Conservation (phyloP, 2,797 vertebrate species). For the Lemur catta region DNA sequence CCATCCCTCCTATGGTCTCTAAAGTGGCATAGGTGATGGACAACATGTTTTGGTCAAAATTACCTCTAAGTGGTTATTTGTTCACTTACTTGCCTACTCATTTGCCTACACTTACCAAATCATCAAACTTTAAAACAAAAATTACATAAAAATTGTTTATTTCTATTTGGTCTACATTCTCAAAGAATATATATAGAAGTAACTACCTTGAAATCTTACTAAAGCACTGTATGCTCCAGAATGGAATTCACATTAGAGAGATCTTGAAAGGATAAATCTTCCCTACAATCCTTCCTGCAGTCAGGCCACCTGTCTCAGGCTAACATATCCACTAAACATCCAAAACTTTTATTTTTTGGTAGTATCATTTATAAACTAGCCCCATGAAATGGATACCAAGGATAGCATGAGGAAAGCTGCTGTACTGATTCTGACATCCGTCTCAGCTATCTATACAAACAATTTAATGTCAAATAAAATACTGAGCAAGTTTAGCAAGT, state of each 20-base stretch:
- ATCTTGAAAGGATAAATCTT: neutral
- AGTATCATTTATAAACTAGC: slow-evolving; percentile 32
- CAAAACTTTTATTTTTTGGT: neutral
- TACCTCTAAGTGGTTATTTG: neutral
- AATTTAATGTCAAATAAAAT: slow-evolving; percentile 28
- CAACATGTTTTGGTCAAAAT: slow-evolving; percentile 29
- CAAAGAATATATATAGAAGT: neutral
- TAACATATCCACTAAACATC: neutral
- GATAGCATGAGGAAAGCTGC: neutral
- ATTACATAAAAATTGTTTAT: neutral
- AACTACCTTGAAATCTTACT: neutral
- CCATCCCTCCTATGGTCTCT: neutral
- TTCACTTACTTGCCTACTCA: slow-evolving; percentile 25
- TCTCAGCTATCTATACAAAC: neutral
- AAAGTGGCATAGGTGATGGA: neutral
- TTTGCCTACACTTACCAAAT: slow-evolving; percentile 21
- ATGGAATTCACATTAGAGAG: neutral
- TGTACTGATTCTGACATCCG: neutral
- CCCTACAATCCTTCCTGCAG: neutral
- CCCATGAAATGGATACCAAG: neutral
- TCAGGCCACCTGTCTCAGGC: neutral
- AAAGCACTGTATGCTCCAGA: neutral
- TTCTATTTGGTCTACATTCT: slow-evolving; percentile 32
- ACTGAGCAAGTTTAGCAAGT: neutral
- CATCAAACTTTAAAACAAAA: slow-evolving; percentile 20